Evolutionary conservation across 2,888 invertebrate genomes (phyloP).

Genomic region (Heliconius ethilla): DNA sequence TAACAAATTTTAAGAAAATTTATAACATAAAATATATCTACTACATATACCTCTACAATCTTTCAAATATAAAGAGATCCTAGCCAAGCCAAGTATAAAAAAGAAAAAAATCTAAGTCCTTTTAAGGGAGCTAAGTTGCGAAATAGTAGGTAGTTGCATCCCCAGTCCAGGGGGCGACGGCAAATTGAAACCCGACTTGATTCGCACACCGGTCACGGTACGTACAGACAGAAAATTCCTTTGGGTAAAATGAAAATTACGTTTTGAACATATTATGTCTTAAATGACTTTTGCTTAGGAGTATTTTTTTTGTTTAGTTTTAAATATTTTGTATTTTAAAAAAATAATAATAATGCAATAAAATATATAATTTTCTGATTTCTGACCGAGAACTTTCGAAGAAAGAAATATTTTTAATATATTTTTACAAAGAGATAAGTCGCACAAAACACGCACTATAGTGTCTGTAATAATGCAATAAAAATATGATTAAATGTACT

Average conservation of each 20-base stretch:
- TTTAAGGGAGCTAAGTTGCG: conserved; percentile 51
- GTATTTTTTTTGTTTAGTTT: not conserved
- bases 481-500: too few species aligned
- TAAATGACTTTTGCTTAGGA: not conserved
- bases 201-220: conserved; percentile 70
- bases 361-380: not conserved
- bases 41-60: not conserved
- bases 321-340: not conserved
- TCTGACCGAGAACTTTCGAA: too few species aligned
- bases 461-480: too few species aligned
- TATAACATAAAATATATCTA: too few species aligned
- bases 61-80: conserved; percentile 18
- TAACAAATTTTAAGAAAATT: too few species aligned
- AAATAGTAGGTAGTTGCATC: conserved; percentile 48
- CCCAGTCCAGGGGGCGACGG: conserved; percentile 52
- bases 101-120: conserved; percentile 41
- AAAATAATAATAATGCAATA: not conserved
- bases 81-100: conserved; percentile 16
- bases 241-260: conserved; percentile 2
- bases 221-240: conserved; percentile 53
- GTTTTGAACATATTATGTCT: not conserved
- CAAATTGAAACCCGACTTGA: conserved; percentile 73
- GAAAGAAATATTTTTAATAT: too few species aligned
- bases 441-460: too few species aligned
- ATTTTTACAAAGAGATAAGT: not conserved